A percentile compares a stretch with the other conserved stretches of the same genome.
These are phyloP conservation scores for Speoplatyrhinus poulsoni DNA, from an alignment of 2,113 vertebrate genomes.

Conservation along the genomic window DNA sequence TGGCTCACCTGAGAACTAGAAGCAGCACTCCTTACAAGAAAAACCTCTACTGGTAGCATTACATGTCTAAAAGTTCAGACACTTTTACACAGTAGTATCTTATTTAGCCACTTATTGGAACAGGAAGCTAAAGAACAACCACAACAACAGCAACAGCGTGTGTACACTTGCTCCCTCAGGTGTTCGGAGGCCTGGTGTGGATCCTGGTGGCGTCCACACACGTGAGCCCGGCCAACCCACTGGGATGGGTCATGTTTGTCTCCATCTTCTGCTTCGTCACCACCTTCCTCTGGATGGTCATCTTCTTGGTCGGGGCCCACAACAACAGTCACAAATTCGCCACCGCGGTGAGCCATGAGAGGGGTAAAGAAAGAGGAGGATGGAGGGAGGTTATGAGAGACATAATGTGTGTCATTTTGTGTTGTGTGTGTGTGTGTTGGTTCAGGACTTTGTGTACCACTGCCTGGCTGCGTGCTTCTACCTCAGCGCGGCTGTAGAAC, in stretches of 20 bases:
- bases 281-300: slow-evolving; percentile 74
- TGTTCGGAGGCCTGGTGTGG: slow-evolving; percentile 84
- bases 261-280: slow-evolving; percentile 81
- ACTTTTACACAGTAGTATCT: not conserved
- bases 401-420: too few relatives aligned
- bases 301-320: slow-evolving; percentile 74
- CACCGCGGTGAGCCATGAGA: slow-evolving; percentile 71
- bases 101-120: not conserved
- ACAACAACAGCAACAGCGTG: not conserved
- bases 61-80: not conserved
- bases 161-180: slow-evolving; percentile 40
- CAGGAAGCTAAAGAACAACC: not conserved
- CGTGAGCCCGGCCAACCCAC: slow-evolving; percentile 64
- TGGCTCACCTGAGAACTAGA: not conserved
- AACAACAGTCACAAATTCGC: slow-evolving; percentile 72
- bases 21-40: not conserved
- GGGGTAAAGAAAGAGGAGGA: too few relatives aligned
- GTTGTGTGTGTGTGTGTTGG: not conserved
- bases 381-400: too few relatives aligned
- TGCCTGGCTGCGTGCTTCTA: slow-evolving; percentile 79
- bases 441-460: slow-evolving; percentile 78
- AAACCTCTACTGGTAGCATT: not conserved
- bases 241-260: slow-evolving; percentile 85
- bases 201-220: slow-evolving; percentile 78
- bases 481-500: slow-evolving; percentile 80